Percentiles rank a stretch among this genome's conserved stretches.
These are phyloP conservation scores for Clostera curtula DNA, from an alignment of 2,888 invertebrate genomes.

Conservation along the genomic window DNA sequence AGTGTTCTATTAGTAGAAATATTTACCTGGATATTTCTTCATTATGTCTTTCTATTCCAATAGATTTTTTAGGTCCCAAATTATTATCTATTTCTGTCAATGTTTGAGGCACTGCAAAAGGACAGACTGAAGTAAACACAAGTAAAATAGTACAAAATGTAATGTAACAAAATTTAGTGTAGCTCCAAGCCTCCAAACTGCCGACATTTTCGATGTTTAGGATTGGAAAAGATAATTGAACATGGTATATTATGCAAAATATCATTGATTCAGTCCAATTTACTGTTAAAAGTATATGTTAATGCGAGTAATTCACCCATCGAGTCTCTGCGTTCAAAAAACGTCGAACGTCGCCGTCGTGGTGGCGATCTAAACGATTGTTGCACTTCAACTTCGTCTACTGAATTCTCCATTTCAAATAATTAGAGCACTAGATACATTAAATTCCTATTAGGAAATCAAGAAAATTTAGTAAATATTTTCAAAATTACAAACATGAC, in stretches of 20 bases:
- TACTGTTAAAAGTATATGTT: not conserved
- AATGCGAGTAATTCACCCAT: constrained; percentile 28
- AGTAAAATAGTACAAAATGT: no score
- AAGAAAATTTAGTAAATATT: constrained; percentile 15
- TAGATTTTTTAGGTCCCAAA: constrained; percentile 21
- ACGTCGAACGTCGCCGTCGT: constrained; percentile 57
- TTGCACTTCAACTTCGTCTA: constrained; percentile 37
- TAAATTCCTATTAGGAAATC: constrained; percentile 1
- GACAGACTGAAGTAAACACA: no score
- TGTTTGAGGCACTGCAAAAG: constrained; percentile 40
- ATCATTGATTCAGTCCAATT: no score
- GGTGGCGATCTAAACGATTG: constrained; percentile 55
- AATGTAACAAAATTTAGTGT: no score
- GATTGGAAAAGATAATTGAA: no score
- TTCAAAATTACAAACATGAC: constrained; percentile 28
- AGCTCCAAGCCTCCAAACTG: no score
- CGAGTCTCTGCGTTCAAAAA: constrained; percentile 60
- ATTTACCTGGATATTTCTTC: constrained; percentile 38
- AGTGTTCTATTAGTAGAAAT: no score
- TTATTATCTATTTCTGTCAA: constrained; percentile 30
- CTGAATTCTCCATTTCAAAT: constrained; percentile 45
- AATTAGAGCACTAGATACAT: constrained; percentile 5
- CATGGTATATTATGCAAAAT: no score
- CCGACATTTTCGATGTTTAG: no score
- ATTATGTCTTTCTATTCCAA: constrained; percentile 26